Percentiles rank a stretch among this genome's conserved stretches.
Conservation (phyloP, 2,888 invertebrate species). For the Apoderus coryli region DNA sequence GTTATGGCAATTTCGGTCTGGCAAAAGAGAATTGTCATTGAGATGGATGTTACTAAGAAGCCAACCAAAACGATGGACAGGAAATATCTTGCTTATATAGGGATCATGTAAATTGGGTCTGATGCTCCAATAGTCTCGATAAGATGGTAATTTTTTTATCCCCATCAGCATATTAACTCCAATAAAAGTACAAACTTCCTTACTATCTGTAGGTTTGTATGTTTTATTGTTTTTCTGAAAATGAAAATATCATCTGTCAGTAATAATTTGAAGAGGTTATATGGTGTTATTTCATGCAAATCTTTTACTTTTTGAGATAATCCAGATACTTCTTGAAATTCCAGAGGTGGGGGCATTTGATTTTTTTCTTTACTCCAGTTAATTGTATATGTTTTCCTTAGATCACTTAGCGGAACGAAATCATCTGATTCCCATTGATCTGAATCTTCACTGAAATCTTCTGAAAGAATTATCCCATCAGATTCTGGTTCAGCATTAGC, state of each 20-base stretch:
- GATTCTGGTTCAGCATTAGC: no score
- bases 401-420: no score
- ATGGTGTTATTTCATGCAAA: neutral
- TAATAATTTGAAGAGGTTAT: neutral
- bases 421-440: no score
- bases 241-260: neutral
- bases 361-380: no score
- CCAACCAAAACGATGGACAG: conserved; percentile 14
- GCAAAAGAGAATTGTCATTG: conserved; percentile 15
- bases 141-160: conserved; percentile 11
- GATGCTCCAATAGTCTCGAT: conserved; percentile 13
- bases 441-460: no score
- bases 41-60: conserved; percentile 14
- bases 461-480: no score
- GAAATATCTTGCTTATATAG: conserved; percentile 9
- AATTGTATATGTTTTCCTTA: no score
- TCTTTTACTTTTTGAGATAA: no score
- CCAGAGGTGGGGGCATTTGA: no score
- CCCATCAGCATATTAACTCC: conserved; percentile 14
- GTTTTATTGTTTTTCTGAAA: no score
- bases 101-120: conserved; percentile 11
- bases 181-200: conserved; percentile 12
- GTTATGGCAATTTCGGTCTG: no score
- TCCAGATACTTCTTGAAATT: no score
- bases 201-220: conserved; percentile 6